A percentile compares a stretch with the other conserved stretches of the same genome.
Conservation (phyloP, 2,797 vertebrate genomes). For the Chelidonichthys spinosus region DNA sequence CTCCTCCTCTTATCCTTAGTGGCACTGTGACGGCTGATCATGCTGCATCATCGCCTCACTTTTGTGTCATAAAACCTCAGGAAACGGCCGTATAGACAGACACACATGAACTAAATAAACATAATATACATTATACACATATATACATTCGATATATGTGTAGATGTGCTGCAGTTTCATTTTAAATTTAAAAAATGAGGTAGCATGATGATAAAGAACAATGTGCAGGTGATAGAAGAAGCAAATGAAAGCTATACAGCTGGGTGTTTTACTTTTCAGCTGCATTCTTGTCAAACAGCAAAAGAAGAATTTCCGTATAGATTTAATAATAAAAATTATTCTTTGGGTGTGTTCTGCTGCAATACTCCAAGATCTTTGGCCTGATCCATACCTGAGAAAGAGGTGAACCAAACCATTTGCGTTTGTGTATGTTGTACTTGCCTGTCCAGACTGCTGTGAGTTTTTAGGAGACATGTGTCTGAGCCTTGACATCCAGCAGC, state of each 20-base stretch:
- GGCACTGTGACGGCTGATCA: conserved; percentile 17
- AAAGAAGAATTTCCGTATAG: background rate
- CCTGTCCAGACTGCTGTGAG: conserved; percentile 28
- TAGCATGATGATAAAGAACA: too few relatives aligned
- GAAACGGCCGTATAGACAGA: too few relatives aligned
- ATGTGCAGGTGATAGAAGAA: background rate
- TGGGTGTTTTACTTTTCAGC: background rate
- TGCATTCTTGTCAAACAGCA: background rate
- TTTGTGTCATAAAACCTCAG: conserved; percentile 5
- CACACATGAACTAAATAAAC: too few relatives aligned
- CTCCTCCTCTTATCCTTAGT: conserved; percentile 34
- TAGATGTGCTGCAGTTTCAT: too few relatives aligned
- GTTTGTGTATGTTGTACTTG: conserved; percentile 10
- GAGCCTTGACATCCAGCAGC: conserved; percentile 35
- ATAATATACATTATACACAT: too few relatives aligned
- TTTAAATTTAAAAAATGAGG: too few relatives aligned
- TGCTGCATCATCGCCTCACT: conserved; percentile 34
- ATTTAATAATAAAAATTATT: background rate
- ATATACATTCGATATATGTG: too few relatives aligned
- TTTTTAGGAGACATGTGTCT: conserved; percentile 42
- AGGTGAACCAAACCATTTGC: background rate
- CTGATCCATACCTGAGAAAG: background rate
- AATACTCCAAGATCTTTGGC: background rate
- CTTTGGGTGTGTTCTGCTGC: background rate
- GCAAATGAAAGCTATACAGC: background rate